Evolutionary conservation across 2,113 vertebrate genomes (phyloP).

Genomic region (Mus spicilegus): DNA sequence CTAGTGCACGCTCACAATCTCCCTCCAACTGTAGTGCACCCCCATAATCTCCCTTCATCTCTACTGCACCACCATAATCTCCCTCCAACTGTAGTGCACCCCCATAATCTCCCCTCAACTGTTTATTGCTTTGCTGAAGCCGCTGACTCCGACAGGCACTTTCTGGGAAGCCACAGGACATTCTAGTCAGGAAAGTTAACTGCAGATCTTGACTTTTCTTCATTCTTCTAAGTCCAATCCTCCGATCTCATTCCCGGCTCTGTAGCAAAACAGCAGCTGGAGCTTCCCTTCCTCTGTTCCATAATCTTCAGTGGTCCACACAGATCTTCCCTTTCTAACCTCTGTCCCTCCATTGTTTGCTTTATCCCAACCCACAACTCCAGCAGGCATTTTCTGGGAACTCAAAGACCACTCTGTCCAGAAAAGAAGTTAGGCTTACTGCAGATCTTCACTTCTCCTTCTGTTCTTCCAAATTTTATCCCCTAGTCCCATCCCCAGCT

Average conservation of each 20-base stretch:
- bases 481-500: background rate
- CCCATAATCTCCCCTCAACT: background rate
- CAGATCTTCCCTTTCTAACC: too few species aligned
- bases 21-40: background rate
- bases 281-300: too few species aligned
- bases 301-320: too few species aligned
- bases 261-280: too few species aligned
- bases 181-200: too few species aligned
- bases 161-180: too few species aligned
- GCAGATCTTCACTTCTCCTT: background rate
- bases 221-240: too few species aligned
- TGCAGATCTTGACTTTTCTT: too few species aligned
- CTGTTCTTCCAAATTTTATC: background rate
- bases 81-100: background rate
- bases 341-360: too few species aligned
- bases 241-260: too few species aligned
- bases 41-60: background rate
- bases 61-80: background rate
- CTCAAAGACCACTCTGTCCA: background rate
- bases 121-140: too few species aligned
- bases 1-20: background rate
- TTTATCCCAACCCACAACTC: background rate
- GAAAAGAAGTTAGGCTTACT: background rate
- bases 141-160: too few species aligned
- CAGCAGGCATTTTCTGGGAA: background rate